Conservation (phyloP, 1,140 invertebrate genomes). For the Pseudomyrmex dendroicus region DNA sequence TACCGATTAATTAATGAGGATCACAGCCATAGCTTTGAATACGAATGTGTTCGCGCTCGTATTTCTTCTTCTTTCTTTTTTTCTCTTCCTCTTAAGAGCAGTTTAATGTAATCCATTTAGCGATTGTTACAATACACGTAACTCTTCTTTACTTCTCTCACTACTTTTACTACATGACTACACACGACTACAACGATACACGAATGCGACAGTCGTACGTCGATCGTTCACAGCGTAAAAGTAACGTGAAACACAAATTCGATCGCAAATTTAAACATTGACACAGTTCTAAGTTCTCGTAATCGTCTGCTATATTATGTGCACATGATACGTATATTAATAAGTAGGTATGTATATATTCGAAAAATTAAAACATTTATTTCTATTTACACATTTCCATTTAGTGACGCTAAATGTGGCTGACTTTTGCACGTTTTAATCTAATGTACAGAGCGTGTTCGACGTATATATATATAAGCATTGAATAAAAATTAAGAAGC, state of each 20-base stretch:
- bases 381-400: background rate
- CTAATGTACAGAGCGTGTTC: background rate
- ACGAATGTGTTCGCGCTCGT: slow-evolving; percentile 82
- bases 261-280: background rate
- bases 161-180: slow-evolving; percentile 65
- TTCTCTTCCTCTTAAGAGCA: slow-evolving; percentile 70
- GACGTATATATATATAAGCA: background rate
- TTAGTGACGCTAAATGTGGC: background rate
- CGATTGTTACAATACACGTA: slow-evolving; percentile 77
- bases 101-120: slow-evolving; percentile 79
- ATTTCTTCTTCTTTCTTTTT: slow-evolving; percentile 69
- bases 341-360: background rate
- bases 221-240: slow-evolving; percentile 3
- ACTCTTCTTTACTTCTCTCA: slow-evolving; percentile 65
- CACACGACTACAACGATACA: slow-evolving; percentile 71
- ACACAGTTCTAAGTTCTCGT: background rate
- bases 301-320: background rate
- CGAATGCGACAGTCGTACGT: slow-evolving; percentile 32
- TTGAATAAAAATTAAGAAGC: background rate
- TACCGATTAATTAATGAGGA: slow-evolving; percentile 83
- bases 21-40: slow-evolving; percentile 86
- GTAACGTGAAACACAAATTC: slow-evolving; percentile 10
- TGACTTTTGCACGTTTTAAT: background rate
- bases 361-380: background rate
- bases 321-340: background rate